A percentile compares a stretch with the other conserved stretches of the same genome.
Evolutionary conservation across 2,797 vertebrate genomes (phyloP).

Genomic region (Sebastes oblongus): DNA sequence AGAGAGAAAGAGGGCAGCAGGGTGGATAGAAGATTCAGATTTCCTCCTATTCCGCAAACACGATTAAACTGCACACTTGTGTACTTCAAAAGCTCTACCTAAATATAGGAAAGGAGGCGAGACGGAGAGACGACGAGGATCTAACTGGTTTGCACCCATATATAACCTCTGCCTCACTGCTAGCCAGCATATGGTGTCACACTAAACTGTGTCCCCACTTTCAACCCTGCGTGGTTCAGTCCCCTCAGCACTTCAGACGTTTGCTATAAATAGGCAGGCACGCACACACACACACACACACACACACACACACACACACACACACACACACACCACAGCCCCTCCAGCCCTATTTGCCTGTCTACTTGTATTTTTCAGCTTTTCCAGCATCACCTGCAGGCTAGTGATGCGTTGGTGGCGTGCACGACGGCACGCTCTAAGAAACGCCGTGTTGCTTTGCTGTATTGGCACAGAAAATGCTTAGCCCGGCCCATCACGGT

Average conservation of each 20-base stretch:
- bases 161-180: slow-evolving; percentile 46
- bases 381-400: slow-evolving; percentile 26
- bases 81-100: slow-evolving; percentile 22
- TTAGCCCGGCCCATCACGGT: slow-evolving; percentile 58
- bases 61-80: slow-evolving; percentile 26
- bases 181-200: slow-evolving; percentile 55
- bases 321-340: slow-evolving; percentile 1
- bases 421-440: neutral
- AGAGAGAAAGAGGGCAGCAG: neutral
- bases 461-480: slow-evolving; percentile 59
- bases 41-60: slow-evolving; percentile 28
- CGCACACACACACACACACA: neutral
- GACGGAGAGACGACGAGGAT: slow-evolving; percentile 17
- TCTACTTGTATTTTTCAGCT: slow-evolving; percentile 12
- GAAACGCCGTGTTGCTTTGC: slow-evolving; percentile 20
- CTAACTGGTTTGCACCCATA: slow-evolving; percentile 42
- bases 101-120: slow-evolving; percentile 41
- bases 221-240: slow-evolving; percentile 45
- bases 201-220: slow-evolving; percentile 63
- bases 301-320: neutral
- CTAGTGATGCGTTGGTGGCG: slow-evolving; percentile 2
- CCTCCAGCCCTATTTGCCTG: neutral
- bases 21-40: neutral
- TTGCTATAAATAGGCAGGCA: slow-evolving; percentile 59
- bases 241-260: slow-evolving; percentile 60